Conservation (phyloP, 2,797 vertebrate genomes). For the Bovichtus diacanthus region DNA sequence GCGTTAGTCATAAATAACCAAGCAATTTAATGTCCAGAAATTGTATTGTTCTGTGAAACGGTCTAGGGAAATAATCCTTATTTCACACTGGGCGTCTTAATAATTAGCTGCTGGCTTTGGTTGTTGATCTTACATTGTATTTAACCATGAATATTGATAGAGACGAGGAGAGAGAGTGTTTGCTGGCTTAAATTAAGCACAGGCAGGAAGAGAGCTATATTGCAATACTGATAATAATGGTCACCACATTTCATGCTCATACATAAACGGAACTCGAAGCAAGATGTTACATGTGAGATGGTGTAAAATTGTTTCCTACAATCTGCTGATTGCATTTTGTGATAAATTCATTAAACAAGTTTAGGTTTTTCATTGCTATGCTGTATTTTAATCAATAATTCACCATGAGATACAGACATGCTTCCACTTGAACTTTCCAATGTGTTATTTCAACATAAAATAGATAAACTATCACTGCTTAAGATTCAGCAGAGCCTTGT, state of each 20-base stretch:
- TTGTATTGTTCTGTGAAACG: not conserved
- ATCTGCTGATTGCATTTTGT: not conserved
- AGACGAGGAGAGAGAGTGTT: not conserved
- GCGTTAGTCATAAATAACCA: conserved; percentile 43
- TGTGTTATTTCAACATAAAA: not conserved
- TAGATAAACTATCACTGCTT: not conserved
- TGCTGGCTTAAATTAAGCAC: conserved; percentile 22
- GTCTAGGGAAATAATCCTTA: conserved; percentile 38
- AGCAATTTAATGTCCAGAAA: conserved; percentile 3
- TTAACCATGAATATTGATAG: not conserved
- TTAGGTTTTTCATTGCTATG: not conserved
- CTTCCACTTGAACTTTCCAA: not conserved
- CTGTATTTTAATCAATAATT: not conserved
- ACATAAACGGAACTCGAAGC: conserved; percentile 7
- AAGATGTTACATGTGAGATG: not conserved
- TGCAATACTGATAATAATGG: conserved; percentile 21
- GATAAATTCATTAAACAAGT: not conserved
- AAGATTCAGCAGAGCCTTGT: not conserved
- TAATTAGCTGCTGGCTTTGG: conserved; percentile 17
- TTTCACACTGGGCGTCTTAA: conserved; percentile 3
- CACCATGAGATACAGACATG: not conserved
- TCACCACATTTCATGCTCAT: not conserved
- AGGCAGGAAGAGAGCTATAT: conserved; percentile 16
- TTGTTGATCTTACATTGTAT: not conserved
- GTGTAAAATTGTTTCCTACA: not conserved